Evolutionary conservation across 1,140 invertebrate species (phyloP), one percentile per base, ranked within the genome.

Genomic region (Babylonia areolata): DNA sequence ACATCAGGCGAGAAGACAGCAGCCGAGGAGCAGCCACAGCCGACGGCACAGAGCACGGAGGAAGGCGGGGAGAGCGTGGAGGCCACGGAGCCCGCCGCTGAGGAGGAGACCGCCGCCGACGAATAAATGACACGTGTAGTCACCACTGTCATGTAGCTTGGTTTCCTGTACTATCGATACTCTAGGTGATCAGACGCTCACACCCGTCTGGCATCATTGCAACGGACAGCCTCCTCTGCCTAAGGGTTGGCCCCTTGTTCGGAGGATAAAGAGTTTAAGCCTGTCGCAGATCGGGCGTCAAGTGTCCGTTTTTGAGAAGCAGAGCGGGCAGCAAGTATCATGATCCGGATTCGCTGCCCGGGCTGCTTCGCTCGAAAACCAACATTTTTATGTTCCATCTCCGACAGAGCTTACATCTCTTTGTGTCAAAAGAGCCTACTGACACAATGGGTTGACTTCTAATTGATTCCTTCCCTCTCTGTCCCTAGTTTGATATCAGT

Each of bases 91-190:
- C 31, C 73, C 37, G 33, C 33, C 31, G 73, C 12, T 12, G 73
- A 37, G 73, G 73, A 75, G 33, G 73, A 75, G 73, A n/a, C 73
- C 73, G 23, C 73, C 11, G 37, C 73, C 33, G 73, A 75, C 33
- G 73, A 75, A 75, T 75, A 75, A 33, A 37, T 12, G 15, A 17
- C 33, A 39, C 15, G 73, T 15, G 12, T 75, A 37, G 15, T 33
- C 17, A 9, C 73, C 35, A 35, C 73, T 75, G 12, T 64, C 28
- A 5, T 64, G 58, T 64, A 3, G 58, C 58, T 64, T 28, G 15
- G 58, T 64, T 64, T 64, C 17, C 28, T 64, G 58, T 64, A 3
- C 58, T 23, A 64, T 64, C 58, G n/a, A n/a, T n/a, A n/a, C 28
- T 64, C 5, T n/a, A 23, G 58, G 28, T 64, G 58, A 5, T 23